Base-by-base conservation (phyloP, 2,888 invertebrate species). In the Baccha elongata region DNA sequence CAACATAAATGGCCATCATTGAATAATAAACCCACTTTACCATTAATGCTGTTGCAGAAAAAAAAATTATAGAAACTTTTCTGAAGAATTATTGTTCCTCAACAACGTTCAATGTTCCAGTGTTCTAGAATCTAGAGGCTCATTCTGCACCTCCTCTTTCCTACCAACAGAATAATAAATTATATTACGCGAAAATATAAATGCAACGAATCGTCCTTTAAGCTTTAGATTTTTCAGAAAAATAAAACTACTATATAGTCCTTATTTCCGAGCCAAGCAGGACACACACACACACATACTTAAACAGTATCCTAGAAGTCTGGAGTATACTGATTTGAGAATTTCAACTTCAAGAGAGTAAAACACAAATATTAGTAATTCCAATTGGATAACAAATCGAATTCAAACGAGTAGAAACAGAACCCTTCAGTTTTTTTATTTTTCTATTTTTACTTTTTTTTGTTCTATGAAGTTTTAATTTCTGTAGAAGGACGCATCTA, bases 351-450 rank as follows among this genome's bases (percentile, higher is more conserved):
- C 35, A 72, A 72, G 46, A 48, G 60, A 60, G 65, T 52, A 62
- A 76, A 72, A 72, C 55, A 76, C 81, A 83, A 83, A 83, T 83
- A 83, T 83, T 83, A 83, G 76, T 75, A 83, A 83, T 83, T 83
- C 81, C 71, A 83, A 83, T 72, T 83, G 81, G 81, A 83, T 83
- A 83, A 83, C 81, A 83, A 83, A 83, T 83, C 81, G 81, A 83
- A 83, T 83, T 71, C 76, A 72, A 72, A 72, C 81, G 71, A 76
- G 76, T 71, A 67, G 72, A 83, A 81, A 26, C 32, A 53, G 52
- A 76, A 48, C 46, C 65, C 53, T 76, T 79, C 55, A 72, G 40
- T 71, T 65, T 78, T 55, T 68, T 21, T 40, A 5, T 10, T 7
- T n/a, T 21, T 11, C 10, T 52, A 26, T 10, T 55, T 69, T 50